A percentile compares a stretch with the other conserved stretches of the same genome.
These are phyloP conservation scores for Rhyacichthys aspro DNA, from an alignment of 2,797 vertebrate genomes.

Conservation along the genomic window DNA sequence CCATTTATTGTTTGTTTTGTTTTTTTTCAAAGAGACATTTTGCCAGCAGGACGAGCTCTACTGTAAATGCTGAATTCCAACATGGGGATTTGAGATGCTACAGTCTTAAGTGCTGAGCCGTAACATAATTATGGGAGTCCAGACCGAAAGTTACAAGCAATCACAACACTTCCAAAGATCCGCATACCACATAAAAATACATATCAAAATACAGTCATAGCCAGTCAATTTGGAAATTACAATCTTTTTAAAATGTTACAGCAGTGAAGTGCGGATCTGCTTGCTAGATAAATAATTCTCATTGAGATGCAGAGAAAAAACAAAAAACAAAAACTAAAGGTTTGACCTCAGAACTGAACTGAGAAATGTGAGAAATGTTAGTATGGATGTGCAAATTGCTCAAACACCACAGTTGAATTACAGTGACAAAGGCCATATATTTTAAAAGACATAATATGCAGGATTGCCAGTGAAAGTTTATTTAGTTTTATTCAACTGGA, in stretches of 20 bases:
- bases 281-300: constrained; percentile 16
- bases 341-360: too few species aligned
- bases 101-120: constrained; percentile 63
- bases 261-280: constrained; percentile 19
- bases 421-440: constrained; percentile 6
- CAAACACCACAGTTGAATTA: constrained; percentile 28
- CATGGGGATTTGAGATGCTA: constrained; percentile 52
- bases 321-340: too few species aligned
- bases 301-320: constrained; percentile 20
- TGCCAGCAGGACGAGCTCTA: constrained; percentile 42
- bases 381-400: constrained; percentile 42
- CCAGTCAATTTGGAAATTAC: constrained; percentile 45
- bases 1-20: constrained; percentile 69
- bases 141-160: constrained; percentile 40
- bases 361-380: constrained; percentile 3
- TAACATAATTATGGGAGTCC: constrained; percentile 27
- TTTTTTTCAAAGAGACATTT: constrained; percentile 67
- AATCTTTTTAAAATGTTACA: constrained; percentile 46
- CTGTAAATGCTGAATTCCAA: constrained; percentile 2
- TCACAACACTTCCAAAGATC: neutral
- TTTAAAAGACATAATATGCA: too few species aligned
- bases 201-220: constrained; percentile 68
- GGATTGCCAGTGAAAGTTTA: too few species aligned
- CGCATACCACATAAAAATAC: constrained; percentile 27
- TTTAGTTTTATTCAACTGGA: too few species aligned